Base-by-base conservation (phyloP, 2,113 vertebrate species). In the Motacilla alba region DNA sequence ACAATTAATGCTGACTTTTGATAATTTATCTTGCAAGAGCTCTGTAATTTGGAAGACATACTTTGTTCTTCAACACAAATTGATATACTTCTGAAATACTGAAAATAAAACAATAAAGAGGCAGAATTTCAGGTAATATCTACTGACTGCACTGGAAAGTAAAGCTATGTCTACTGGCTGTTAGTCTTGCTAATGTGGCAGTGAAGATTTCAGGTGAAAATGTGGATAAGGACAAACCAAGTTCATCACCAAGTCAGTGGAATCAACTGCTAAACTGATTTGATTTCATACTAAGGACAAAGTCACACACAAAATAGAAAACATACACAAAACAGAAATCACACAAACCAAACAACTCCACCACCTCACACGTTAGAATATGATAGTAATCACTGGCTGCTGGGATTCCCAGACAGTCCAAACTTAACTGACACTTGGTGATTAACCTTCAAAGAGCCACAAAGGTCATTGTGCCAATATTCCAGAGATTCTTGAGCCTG, bases 271-370 rank as follows among this genome's bases (percentile, higher is more conserved):
- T 76, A 3, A 72, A 60, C 10, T 62, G 24, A 43, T 47, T 72
- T 85, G 21, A 52, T 78, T 66, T 85, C 26, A 8, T 63, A 18
- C 8, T 30, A 53, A 58, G 7, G 21, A 50, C 10, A 46, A 58
- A 87, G 30, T 53, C 21, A 26, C 50, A 30, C 50, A 15, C 11
- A 21, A 18, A 18, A 7, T 4, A 4, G 5, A 3, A 27, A 33
- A 9, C 4, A 47, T 8, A 16, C 8, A 14, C 12, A 22, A 15
- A 17, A 5, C 3, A 4, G 3, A 4, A 20, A n/a, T 8, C 6
- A 39, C 11, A 28, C 20, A 37, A 85, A 77, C 4, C 6, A 11
- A 43, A 2, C 14, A n/a, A 2, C 11, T 47, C 1, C 30, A n/a
- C 4, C 63, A 22, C 12, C 19, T 3, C 3, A 11, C 10, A 9